Percentiles rank a stretch among this genome's conserved stretches.
These are phyloP conservation scores for Caretta caretta DNA, from an alignment of 2,113 vertebrate genomes.

Conservation along the genomic window DNA sequence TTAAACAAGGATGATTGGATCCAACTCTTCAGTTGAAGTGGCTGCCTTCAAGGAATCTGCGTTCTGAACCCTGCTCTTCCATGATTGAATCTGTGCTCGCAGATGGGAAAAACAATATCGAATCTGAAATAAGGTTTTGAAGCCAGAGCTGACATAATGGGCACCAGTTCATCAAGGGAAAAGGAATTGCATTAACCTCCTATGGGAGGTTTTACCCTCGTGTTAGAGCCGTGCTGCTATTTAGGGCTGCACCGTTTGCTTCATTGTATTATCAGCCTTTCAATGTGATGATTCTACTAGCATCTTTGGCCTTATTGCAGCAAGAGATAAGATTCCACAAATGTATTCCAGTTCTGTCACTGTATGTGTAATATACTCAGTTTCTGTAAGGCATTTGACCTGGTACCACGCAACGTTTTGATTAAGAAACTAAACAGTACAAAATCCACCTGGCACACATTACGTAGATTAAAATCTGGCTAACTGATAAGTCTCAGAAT, in stretches of 20 bases:
- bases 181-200: neutral
- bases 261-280: neutral
- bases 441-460: accelerated
- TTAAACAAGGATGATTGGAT: neutral
- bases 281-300: neutral
- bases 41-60: neutral
- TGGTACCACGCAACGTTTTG: neutral
- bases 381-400: neutral
- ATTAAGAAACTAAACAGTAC: neutral
- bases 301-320: neutral
- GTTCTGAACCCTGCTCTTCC: neutral
- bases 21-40: neutral
- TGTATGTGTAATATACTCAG: neutral
- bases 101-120: neutral
- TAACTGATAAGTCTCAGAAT: neutral
- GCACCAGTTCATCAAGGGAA: neutral
- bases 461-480: neutral
- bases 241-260: neutral
- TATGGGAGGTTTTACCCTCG: neutral
- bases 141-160: neutral
- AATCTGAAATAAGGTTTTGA: neutral
- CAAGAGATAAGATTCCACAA: neutral
- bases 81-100: neutral
- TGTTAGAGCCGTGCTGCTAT: neutral
- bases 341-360: neutral